Conservation (phyloP, 2,888 invertebrate species). For the Athalia circularis region DNA sequence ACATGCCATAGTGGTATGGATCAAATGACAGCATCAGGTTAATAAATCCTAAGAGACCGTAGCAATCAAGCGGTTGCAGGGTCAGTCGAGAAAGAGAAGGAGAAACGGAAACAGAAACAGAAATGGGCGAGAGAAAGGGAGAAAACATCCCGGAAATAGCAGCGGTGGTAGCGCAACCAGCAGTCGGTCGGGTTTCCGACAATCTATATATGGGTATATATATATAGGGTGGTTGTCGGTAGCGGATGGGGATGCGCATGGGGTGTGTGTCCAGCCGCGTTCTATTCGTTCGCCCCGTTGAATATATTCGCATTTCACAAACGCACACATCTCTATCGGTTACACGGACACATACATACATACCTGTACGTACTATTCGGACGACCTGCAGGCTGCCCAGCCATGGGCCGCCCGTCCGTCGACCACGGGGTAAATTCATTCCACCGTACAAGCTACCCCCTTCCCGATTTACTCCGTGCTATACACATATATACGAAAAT, state of each 20-base stretch:
- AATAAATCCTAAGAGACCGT: slow-evolving; percentile 64
- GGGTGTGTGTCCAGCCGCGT: not conserved
- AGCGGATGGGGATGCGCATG: not conserved
- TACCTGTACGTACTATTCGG: slow-evolving; percentile 13
- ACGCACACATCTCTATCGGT: not conserved
- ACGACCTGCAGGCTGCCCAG: slow-evolving; percentile 49
- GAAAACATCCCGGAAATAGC: slow-evolving; percentile 11
- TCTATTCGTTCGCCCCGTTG: slow-evolving; percentile 28
- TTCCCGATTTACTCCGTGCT: slow-evolving; percentile 44
- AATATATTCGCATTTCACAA: slow-evolving; percentile 30
- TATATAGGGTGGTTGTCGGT: not conserved
- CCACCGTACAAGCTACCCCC: slow-evolving; percentile 66
- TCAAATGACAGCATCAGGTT: slow-evolving; percentile 66
- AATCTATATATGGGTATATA: not conserved
- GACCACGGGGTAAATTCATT: slow-evolving; percentile 69
- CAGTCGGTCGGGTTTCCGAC: not conserved
- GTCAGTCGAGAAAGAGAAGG: too few relatives aligned
- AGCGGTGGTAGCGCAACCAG: slow-evolving; percentile 7
- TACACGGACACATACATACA: not conserved
- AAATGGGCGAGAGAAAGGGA: not conserved
- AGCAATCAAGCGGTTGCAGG: not conserved
- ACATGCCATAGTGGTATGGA: too few relatives aligned
- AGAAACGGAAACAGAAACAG: not conserved
- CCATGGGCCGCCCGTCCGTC: not conserved
- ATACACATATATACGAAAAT: slow-evolving; percentile 39